These are phyloP conservation scores for Eptesicus fuscus DNA, from an alignment of 2,113 vertebrate species.

Conservation along the genomic window DNA sequence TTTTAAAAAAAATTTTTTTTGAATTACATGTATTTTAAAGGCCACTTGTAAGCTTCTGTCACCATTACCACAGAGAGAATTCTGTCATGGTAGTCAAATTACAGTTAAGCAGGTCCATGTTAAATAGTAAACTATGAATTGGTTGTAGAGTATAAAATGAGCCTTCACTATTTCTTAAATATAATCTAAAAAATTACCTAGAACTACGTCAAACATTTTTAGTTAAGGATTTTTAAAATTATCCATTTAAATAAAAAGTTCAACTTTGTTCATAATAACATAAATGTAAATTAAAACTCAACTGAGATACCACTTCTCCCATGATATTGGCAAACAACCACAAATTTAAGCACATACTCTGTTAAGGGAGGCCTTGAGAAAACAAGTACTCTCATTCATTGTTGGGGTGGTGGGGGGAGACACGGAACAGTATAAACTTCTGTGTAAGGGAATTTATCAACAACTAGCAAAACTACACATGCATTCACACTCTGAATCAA, in stretches of 20 bases:
- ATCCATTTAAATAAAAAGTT: not conserved
- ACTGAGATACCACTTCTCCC: not conserved
- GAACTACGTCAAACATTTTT: not conserved
- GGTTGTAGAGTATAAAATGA: not conserved
- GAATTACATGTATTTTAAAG: not conserved
- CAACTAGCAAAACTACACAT: not conserved
- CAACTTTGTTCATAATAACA: not conserved
- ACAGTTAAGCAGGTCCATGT: not conserved
- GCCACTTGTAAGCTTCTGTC: not conserved
- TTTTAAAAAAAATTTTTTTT: no score
- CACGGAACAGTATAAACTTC: not conserved
- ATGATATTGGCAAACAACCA: not conserved
- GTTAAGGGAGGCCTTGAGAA: not conserved
- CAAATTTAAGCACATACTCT: not conserved
- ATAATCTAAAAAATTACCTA: not conserved
- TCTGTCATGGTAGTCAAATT: not conserved
- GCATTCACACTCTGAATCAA: not conserved
- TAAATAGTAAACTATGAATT: not conserved
- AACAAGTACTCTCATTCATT: not conserved
- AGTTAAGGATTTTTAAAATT: not conserved
- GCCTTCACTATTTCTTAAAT: not conserved
- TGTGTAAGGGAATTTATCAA: not conserved
- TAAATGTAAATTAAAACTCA: not conserved
- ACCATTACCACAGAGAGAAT: not conserved
- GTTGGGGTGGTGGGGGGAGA: not conserved